Conservation (phyloP, 2,888 invertebrate species). For the Eristalinus sepulchralis region DNA sequence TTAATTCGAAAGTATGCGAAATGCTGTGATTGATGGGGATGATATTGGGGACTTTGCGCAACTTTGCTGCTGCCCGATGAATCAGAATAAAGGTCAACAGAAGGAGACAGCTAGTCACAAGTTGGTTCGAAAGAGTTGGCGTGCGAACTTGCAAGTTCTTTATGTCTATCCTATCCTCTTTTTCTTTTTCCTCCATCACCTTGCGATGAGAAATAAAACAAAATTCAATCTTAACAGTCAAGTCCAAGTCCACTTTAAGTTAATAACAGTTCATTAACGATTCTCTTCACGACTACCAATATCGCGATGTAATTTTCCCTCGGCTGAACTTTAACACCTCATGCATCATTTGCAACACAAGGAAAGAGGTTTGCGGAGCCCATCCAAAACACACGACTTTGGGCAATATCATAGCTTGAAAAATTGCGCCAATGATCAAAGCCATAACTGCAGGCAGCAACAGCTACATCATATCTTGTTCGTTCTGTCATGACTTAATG, state of each 20-base stretch:
- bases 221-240: neutral
- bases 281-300: slow-evolving; percentile 18
- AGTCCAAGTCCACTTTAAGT: slow-evolving; percentile 16
- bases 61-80: neutral
- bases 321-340: slow-evolving; percentile 56
- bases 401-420: slow-evolving; percentile 17
- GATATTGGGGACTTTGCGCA: neutral
- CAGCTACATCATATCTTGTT: neutral
- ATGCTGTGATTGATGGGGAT: neutral
- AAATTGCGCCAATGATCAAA: slow-evolving; percentile 50
- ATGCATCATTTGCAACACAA: neutral
- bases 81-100: neutral
- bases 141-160: neutral
- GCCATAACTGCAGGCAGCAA: neutral
- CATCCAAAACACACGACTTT: slow-evolving; percentile 37
- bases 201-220: neutral
- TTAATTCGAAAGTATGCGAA: slow-evolving; percentile 44
- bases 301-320: slow-evolving; percentile 30
- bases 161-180: neutral
- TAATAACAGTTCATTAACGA: slow-evolving; percentile 40
- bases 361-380: slow-evolving; percentile 1
- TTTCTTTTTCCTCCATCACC: neutral
- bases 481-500: neutral
- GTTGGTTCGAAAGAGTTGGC: slow-evolving; percentile 25
- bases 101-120: too few species aligned